Conservation (phyloP, 2,888 invertebrate species). For the Limnephilus marmoratus region DNA sequence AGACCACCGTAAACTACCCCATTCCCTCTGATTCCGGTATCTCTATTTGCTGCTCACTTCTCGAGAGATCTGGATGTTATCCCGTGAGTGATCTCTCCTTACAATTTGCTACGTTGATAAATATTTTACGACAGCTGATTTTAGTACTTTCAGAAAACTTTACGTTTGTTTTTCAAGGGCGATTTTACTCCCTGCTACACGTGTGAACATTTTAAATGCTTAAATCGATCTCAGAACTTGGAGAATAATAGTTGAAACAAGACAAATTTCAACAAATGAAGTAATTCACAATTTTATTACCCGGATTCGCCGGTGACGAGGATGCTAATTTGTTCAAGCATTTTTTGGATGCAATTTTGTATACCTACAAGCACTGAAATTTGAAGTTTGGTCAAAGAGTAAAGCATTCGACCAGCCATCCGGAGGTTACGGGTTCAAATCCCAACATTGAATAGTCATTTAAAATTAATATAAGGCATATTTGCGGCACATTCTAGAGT, state of each 20-base stretch:
- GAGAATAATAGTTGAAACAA: background rate
- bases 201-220: background rate
- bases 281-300: background rate
- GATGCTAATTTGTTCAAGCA: background rate
- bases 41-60: conserved; percentile 10
- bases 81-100: background rate
- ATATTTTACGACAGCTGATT: conserved; percentile 17
- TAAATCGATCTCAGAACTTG: background rate
- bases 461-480: too few species aligned
- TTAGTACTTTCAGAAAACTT: background rate
- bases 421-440: too few species aligned
- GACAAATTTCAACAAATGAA: background rate
- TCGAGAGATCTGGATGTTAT: background rate
- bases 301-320: background rate
- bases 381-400: too few species aligned
- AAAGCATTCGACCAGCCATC: too few species aligned
- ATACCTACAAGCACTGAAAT: too few species aligned
- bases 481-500: too few species aligned
- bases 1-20: background rate
- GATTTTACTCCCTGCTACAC: background rate
- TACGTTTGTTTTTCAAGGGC: background rate
- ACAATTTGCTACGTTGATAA: background rate
- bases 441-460: too few species aligned
- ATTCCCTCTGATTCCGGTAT: background rate
- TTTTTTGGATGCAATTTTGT: too few species aligned